Conservation (phyloP, 2,113 vertebrate genomes). For the Brachionichthys hirsutus region DNA sequence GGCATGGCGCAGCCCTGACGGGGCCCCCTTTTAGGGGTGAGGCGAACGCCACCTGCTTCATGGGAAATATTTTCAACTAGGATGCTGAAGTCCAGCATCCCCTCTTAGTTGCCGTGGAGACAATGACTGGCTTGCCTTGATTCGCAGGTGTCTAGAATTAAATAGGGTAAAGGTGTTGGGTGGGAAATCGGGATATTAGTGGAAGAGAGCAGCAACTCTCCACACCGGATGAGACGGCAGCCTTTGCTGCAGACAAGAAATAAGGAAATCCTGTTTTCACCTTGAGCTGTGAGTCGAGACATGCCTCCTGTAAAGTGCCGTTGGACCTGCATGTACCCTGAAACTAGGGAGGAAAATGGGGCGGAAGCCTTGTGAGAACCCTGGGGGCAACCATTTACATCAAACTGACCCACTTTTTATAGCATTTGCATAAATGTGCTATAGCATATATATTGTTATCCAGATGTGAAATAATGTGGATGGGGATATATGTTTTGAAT, state of each 20-base stretch:
- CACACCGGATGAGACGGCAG: not conserved
- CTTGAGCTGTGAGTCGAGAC: not conserved
- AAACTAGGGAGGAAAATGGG: not conserved
- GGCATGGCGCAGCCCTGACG: constrained; percentile 38
- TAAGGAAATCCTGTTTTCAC: not conserved
- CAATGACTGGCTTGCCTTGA: constrained; percentile 27
- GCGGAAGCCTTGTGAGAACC: too few relatives aligned
- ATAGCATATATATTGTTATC: too few relatives aligned
- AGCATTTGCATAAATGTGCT: too few relatives aligned
- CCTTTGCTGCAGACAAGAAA: not conserved
- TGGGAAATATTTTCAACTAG: constrained; percentile 12
- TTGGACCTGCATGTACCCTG: not conserved
- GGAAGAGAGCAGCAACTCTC: constrained; percentile 2
- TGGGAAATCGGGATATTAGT: constrained; percentile 9
- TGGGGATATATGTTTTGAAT: too few relatives aligned
- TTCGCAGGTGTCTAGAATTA: constrained; percentile 47
- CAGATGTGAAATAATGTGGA: too few relatives aligned
- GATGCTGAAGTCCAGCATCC: constrained; percentile 27
- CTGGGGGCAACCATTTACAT: too few relatives aligned
- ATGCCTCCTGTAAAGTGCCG: not conserved
- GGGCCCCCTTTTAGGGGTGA: constrained; percentile 23
- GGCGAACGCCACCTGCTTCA: constrained; percentile 61
- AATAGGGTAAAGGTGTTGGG: not conserved
- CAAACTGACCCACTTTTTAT: too few relatives aligned
- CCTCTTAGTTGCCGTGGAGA: constrained; percentile 62